Evolutionary conservation across 1,140 invertebrate genomes (phyloP).

Genomic region (Caligus rogercresseyi): DNA sequence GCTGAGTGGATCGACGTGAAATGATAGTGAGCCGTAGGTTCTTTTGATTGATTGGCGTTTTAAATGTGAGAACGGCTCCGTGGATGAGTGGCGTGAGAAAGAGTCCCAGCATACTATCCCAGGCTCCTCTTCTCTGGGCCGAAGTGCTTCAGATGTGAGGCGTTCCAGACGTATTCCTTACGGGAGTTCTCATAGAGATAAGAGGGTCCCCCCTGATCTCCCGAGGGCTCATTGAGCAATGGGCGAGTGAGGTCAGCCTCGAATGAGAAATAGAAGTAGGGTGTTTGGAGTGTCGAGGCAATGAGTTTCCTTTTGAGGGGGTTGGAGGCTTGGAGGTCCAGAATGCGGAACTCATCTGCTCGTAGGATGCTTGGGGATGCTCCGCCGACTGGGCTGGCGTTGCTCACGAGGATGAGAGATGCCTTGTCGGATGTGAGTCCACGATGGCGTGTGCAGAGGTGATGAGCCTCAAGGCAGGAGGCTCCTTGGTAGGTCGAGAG

Average conservation of each 20-base stretch:
- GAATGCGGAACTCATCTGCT: neutral
- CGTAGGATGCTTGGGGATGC: neutral
- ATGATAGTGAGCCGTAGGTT: conserved; percentile 68
- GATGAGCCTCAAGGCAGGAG: too few species aligned
- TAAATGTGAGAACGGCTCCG: conserved; percentile 68
- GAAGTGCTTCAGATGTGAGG: neutral
- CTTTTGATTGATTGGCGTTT: conserved; percentile 55
- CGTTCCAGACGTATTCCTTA: conserved; percentile 43
- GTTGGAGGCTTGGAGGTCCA: neutral
- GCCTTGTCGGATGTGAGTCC: neutral
- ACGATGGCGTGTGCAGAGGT: neutral
- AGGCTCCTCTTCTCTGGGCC: conserved; percentile 39
- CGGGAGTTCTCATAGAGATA: conserved; percentile 79
- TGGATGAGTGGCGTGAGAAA: conserved; percentile 72
- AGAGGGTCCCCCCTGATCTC: conserved; percentile 64
- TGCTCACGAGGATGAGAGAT: neutral
- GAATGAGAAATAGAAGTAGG: conserved; percentile 77
- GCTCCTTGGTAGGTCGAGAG: neutral
- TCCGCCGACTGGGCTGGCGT: neutral
- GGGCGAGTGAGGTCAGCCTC: conserved; percentile 85
- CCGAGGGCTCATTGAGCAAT: conserved; percentile 62
- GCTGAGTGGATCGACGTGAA: conserved; percentile 55
- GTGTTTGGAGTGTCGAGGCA: conserved; percentile 33
- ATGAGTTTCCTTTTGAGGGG: neutral
- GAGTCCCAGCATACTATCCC: too few species aligned